Conservation (phyloP, 2,797 vertebrate genomes). For the Premnoplex brunnescens region DNA sequence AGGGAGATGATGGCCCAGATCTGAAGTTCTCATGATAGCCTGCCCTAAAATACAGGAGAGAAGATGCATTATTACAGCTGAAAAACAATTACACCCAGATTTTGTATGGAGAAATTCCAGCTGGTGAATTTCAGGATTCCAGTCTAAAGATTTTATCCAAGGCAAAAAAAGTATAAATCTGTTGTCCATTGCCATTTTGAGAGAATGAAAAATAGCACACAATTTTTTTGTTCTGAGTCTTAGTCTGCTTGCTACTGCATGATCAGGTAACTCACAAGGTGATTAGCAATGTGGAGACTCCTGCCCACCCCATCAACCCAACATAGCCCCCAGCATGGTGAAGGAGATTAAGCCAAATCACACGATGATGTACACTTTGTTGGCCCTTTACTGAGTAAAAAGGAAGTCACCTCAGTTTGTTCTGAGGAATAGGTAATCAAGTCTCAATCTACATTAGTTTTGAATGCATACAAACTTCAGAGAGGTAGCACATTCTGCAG, state of each 20-base stretch:
- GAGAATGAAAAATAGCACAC: neutral
- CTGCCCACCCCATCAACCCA: neutral
- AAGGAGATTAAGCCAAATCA: neutral
- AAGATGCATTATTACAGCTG: neutral
- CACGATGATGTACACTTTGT: neutral
- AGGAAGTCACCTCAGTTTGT: neutral
- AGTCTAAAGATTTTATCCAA: neutral
- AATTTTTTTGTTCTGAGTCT: neutral
- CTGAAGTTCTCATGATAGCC: conserved; percentile 80
- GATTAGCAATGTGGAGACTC: neutral
- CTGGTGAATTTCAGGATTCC: neutral
- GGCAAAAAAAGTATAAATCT: neutral
- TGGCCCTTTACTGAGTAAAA: neutral
- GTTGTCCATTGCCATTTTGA: neutral
- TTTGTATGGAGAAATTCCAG: neutral
- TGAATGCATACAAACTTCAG: neutral
- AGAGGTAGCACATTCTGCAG: neutral
- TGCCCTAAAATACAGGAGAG: conserved; percentile 79
- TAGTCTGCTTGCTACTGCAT: neutral
- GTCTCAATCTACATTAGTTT: neutral
- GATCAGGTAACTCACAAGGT: neutral
- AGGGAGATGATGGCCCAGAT: conserved; percentile 74
- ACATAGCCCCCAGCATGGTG: accelerated
- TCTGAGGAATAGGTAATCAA: neutral
- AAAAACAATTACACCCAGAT: neutral